phyloP scores from a whole-genome alignment of 2,113 vertebrate species.

The Probosciger aterrimus region DNA sequence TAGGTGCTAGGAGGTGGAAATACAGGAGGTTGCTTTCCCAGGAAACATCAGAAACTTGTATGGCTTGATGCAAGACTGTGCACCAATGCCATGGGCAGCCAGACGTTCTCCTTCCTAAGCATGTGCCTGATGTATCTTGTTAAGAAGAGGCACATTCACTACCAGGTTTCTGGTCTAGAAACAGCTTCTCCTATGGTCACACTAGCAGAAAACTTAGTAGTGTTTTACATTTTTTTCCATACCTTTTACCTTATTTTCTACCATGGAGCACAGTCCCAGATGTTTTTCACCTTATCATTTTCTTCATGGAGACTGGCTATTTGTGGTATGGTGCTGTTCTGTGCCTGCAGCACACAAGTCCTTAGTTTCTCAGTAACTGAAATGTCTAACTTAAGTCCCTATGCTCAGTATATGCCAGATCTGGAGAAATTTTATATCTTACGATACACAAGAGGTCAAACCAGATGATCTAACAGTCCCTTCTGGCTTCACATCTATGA shows the following conservation, averaged over 20 bases:
- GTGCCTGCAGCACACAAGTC: not conserved
- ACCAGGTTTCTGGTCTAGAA: not conserved
- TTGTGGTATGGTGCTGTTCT: not conserved
- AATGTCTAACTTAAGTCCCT: not conserved
- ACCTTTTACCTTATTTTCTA: not conserved
- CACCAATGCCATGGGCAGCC: not conserved
- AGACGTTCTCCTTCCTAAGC: not conserved
- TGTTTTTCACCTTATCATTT: not conserved
- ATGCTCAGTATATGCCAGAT: not conserved
- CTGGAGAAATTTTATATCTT: not conserved
- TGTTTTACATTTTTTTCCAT: not conserved
- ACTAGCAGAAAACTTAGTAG: not conserved
- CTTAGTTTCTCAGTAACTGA: not conserved
- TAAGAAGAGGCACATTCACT: not conserved
- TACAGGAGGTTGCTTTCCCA: not conserved
- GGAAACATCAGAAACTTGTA: not conserved
- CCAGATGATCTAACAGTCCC: not conserved
- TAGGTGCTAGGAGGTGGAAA: not conserved
- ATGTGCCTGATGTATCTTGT: not conserved
- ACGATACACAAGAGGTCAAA: not conserved
- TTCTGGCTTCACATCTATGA: not conserved
- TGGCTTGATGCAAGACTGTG: not conserved
- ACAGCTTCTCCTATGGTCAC: not conserved
- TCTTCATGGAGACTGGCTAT: not conserved
- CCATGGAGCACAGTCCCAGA: not conserved